A percentile compares a stretch with the other conserved stretches of the same genome.
Evolutionary conservation across 1,140 invertebrate species (phyloP).

Genomic region (Drosophila serrata): DNA sequence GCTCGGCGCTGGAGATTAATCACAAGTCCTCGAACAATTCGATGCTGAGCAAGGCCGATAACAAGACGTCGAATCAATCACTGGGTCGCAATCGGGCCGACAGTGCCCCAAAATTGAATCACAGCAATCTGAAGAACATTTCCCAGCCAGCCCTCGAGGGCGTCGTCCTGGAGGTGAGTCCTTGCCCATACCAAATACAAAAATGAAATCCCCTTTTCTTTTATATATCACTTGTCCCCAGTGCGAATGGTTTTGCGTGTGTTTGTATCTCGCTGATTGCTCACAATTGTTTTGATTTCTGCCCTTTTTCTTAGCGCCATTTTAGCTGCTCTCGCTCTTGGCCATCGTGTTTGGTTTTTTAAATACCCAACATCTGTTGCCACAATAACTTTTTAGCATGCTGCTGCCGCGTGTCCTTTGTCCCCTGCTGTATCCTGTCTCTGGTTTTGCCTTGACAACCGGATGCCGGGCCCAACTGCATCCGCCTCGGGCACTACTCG

Average conservation of each 20-base stretch:
- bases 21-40: slow-evolving; percentile 86
- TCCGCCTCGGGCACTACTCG: slow-evolving; percentile 45
- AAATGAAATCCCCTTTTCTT: neutral
- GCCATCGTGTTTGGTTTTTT: slow-evolving; percentile 45
- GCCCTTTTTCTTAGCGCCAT: slow-evolving; percentile 4
- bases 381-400: slow-evolving; percentile 80
- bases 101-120: slow-evolving; percentile 88
- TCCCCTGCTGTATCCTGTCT: slow-evolving; percentile 31
- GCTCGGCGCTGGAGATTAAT: slow-evolving; percentile 89
- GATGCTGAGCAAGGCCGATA: slow-evolving; percentile 84
- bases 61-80: slow-evolving; percentile 86
- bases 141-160: slow-evolving; percentile 87
- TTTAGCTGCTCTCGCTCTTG: slow-evolving; percentile 3
- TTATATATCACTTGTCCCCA: slow-evolving; percentile 5
- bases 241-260: slow-evolving; percentile 25
- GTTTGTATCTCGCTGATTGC: slow-evolving; percentile 70
- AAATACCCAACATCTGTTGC: slow-evolving; percentile 72
- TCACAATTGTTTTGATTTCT: slow-evolving; percentile 82
- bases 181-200: neutral
- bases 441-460: slow-evolving; percentile 61
- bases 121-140: slow-evolving; percentile 87
- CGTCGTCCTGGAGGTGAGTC: slow-evolving; percentile 85
- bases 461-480: slow-evolving; percentile 71
- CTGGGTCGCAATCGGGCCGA: slow-evolving; percentile 86
- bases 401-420: slow-evolving; percentile 42